Percentiles rank a stretch among this genome's conserved stretches.
Conservation (phyloP, 2,888 invertebrate species). For the Volucella inflata region DNA sequence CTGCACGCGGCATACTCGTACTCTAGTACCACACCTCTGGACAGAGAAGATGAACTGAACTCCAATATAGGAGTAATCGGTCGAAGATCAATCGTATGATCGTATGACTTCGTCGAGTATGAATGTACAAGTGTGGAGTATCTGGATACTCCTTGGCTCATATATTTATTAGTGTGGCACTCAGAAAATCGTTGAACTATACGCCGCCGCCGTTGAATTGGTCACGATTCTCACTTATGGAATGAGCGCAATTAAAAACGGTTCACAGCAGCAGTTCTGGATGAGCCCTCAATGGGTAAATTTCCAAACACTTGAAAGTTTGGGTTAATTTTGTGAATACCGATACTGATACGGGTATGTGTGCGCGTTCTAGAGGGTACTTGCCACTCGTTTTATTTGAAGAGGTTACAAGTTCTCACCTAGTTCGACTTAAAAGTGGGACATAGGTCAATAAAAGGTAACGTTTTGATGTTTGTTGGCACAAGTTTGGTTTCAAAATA, state of each 20-base stretch:
- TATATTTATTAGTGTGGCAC: slow-evolving; percentile 6
- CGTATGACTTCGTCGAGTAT: slow-evolving; percentile 34
- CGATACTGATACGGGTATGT: slow-evolving; percentile 3
- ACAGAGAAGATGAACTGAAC: slow-evolving; percentile 27
- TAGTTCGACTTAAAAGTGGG: slow-evolving; percentile 6
- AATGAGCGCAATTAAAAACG: slow-evolving; percentile 66
- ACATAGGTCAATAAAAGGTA: slow-evolving; percentile 54
- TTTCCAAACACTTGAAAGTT: slow-evolving; percentile 28
- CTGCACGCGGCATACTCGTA: not conserved
- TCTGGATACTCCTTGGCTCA: slow-evolving; percentile 13
- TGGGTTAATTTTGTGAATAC: slow-evolving; percentile 29
- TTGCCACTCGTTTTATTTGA: slow-evolving; percentile 4
- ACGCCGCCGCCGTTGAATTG: slow-evolving; percentile 15
- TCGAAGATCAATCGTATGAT: slow-evolving; percentile 43
- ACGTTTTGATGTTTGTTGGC: too few relatives aligned
- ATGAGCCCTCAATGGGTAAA: slow-evolving; percentile 21
- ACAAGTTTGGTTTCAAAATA: too few relatives aligned
- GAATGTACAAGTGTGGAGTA: not conserved
- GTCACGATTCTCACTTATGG: slow-evolving; percentile 55
- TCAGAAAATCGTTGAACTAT: slow-evolving; percentile 11
- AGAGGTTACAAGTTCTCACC: slow-evolving; percentile 23
- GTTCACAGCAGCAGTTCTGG: slow-evolving; percentile 17
- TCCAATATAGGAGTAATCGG: slow-evolving; percentile 6
- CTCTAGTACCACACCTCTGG: slow-evolving; percentile 32
- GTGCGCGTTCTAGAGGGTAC: not conserved